A percentile compares a stretch with the other conserved stretches of the same genome.
Evolutionary conservation across 2,888 invertebrate species (phyloP).

Genomic region (Pollenia labialis): DNA sequence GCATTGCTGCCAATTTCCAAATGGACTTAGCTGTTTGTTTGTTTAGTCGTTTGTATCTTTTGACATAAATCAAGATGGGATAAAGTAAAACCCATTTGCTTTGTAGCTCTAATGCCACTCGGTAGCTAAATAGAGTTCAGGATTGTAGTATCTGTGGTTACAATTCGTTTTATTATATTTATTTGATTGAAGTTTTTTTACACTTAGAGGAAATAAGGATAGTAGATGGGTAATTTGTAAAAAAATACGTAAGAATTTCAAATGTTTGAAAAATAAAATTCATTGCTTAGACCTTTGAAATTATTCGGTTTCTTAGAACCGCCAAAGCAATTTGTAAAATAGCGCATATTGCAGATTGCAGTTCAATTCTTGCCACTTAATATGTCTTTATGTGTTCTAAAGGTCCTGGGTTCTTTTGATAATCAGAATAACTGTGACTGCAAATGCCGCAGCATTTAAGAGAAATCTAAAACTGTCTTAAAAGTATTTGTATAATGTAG

Average conservation of each 20-base stretch:
- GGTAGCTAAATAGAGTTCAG: slow-evolving; percentile 46
- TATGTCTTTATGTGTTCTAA: too few relatives aligned
- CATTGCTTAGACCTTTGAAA: too few relatives aligned
- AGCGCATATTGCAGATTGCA: too few relatives aligned
- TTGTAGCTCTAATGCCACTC: slow-evolving; percentile 38
- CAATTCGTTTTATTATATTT: slow-evolving; percentile 19
- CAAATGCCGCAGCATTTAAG: background rate
- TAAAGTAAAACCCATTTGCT: slow-evolving; percentile 59
- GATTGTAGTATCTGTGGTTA: slow-evolving; percentile 46
- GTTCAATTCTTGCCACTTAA: too few relatives aligned
- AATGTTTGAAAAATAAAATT: too few relatives aligned
- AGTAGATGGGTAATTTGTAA: too few relatives aligned
- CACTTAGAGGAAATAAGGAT: slow-evolving; percentile 15
- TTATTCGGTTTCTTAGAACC: too few relatives aligned
- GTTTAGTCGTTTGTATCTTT: slow-evolving; percentile 19
- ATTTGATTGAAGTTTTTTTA: background rate
- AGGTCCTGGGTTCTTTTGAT: too few relatives aligned
- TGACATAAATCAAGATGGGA: slow-evolving; percentile 56
- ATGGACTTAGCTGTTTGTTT: slow-evolving; percentile 47
- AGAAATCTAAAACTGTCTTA: too few relatives aligned
- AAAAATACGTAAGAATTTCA: too few relatives aligned
- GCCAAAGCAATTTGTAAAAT: too few relatives aligned
- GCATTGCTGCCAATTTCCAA: slow-evolving; percentile 45
- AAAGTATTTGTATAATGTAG: too few relatives aligned
- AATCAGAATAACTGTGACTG: background rate